Base-by-base conservation (phyloP, 2,888 invertebrate genomes). In the Ophonus ardosiacus region DNA sequence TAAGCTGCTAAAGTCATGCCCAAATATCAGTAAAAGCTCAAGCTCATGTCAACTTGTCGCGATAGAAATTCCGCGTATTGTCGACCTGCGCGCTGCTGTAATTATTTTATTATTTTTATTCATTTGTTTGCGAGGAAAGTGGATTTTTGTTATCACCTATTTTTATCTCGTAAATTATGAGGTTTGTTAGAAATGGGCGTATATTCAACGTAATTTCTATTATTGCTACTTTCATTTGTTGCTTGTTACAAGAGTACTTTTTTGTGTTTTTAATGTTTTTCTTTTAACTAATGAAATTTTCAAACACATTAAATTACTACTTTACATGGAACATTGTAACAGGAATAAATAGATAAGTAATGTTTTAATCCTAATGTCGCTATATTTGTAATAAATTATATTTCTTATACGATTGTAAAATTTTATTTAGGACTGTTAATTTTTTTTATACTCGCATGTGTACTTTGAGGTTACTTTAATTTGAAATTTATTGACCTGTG, bases 71-170 rank as follows among this genome's bases (percentile, higher is more conserved):
- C 68, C 68, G n/a, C 68, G 68, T 68, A 31, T n/a, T 31, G 38
- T 13, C 31, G 68, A 68, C 68, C 68, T 38, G 68, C 1, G 31
- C 68, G 31, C 38, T 7, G 31, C 13, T 31, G 68, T 68, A 68
- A 68, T 68, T 68, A 68, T 68, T 68, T 68, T 68, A 68, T 68
- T 68, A 68, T 38, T 68, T 68, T 68, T 68, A 68, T 68, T 68
- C 68, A 68, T 68, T 68, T 68, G 68, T 68, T 68, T 68, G 24
- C 68, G 68, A 68, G 68, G 38, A 68, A 68, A 68, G 68, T 68
- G 68, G 68, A 68, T 68, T 68, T 68, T 68, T 68, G 68, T 68
- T 68, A 68, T 68, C 68, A 38, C 24, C 31, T 68, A 68, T 38
- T 68, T 68, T 68, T 68, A 68, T 68, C 68, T 68, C 38, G 24